Percentiles rank a stretch among this genome's conserved stretches.
These are phyloP conservation scores for Catonia carolina DNA, from an alignment of 2,888 invertebrate genomes.

Conservation along the genomic window DNA sequence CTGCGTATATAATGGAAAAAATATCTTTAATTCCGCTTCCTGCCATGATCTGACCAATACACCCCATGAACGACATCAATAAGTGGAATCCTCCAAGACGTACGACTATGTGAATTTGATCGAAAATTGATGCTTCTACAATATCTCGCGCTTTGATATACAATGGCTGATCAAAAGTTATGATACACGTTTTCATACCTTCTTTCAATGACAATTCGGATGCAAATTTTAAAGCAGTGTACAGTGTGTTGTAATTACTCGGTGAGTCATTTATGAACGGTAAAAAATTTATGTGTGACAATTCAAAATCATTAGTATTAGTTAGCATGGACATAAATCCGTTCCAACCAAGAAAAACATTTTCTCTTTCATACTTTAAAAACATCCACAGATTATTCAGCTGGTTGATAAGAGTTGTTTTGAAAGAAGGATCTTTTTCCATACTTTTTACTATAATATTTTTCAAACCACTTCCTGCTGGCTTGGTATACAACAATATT, in stretches of 20 bases:
- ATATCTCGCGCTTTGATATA: conserved; percentile 14
- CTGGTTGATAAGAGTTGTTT: background rate
- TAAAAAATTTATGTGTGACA: too few relatives aligned
- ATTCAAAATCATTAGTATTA: background rate
- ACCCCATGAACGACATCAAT: conserved; percentile 11
- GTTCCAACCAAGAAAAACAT: conserved; percentile 1
- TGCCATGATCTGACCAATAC: conserved; percentile 11
- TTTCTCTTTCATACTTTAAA: background rate
- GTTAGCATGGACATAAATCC: background rate
- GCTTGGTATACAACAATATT: background rate
- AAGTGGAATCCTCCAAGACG: conserved; percentile 16
- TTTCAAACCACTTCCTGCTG: conserved; percentile 2
- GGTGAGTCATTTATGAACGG: too few relatives aligned
- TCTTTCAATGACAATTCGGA: too few relatives aligned
- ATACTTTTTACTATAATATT: background rate
- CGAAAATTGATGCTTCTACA: background rate
- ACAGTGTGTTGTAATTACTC: too few relatives aligned
- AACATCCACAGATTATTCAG: background rate
- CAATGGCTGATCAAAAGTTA: conserved; percentile 16
- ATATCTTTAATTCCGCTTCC: conserved; percentile 6
- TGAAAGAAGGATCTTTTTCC: background rate
- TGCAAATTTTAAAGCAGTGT: too few relatives aligned
- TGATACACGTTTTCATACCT: too few relatives aligned
- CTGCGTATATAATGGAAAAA: conserved; percentile 35
- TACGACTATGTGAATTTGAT: background rate